Conservation (phyloP, 2,888 invertebrate genomes). For the Cosmia pyralina region DNA sequence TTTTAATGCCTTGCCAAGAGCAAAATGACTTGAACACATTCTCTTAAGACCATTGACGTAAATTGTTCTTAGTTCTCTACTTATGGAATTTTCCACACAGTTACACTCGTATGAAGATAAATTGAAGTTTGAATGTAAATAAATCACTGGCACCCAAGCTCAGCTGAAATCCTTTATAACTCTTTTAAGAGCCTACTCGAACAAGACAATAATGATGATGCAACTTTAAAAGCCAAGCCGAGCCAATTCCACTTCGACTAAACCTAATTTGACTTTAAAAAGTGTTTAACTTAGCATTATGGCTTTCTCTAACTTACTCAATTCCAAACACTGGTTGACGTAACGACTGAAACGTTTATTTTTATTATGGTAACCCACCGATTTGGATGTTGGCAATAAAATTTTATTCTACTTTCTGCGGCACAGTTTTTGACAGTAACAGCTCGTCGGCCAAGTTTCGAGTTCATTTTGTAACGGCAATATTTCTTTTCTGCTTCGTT, state of each 20-base stretch:
- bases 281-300: constrained; percentile 68
- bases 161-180: constrained; percentile 40
- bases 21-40: constrained; percentile 18
- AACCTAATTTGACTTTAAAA: constrained; percentile 68
- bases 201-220: constrained; percentile 65
- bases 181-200: constrained; percentile 48
- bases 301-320: constrained; percentile 65
- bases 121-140: constrained; percentile 44
- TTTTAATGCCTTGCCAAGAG: constrained; percentile 21
- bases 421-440: constrained; percentile 64
- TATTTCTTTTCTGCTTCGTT: constrained; percentile 29
- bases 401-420: constrained; percentile 66
- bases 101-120: constrained; percentile 35
- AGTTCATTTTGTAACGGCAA: constrained; percentile 52
- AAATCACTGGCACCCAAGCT: constrained; percentile 45
- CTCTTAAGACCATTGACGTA: constrained; percentile 5
- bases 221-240: constrained; percentile 63
- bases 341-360: constrained; percentile 70
- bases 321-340: constrained; percentile 66
- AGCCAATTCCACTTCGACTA: constrained; percentile 53
- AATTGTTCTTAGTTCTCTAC: constrained; percentile 25
- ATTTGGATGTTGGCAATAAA: constrained; percentile 63
- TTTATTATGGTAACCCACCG: constrained; percentile 68
- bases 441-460: constrained; percentile 61
- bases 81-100: constrained; percentile 14